These are phyloP conservation scores for human (Homo sapiens) DNA, from an alignment of 2,113 vertebrate species.

Conservation along the genomic window GRCh38 chr5:89559501-89560000, in stretches of 20 bases:
- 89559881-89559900: conserved; percentile 68
- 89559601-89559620: not conserved
- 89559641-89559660: not conserved
- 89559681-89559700: conserved; percentile 42
- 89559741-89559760: not conserved
- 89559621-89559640: not conserved
- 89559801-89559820: conserved; percentile 69
- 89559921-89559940: conserved; percentile 58
- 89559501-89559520: not conserved
- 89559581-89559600: not conserved
- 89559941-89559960: conserved; percentile 27
- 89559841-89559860: conserved; percentile 80
- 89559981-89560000: conserved; percentile 54
- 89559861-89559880: conserved; percentile 69
- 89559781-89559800: conserved; percentile 65
- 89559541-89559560: not conserved
- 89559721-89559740: conserved; percentile 34
- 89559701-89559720: not conserved
- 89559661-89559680: not conserved
- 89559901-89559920: conserved; percentile 51
- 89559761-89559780: conserved; percentile 55
- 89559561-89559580: rapidly evolving
- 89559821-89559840: conserved; percentile 71
- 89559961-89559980: conserved; percentile 58
- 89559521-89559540: not conserved